phyloP scores from a whole-genome alignment of 2,888 invertebrate species.

The Muscina levida region DNA sequence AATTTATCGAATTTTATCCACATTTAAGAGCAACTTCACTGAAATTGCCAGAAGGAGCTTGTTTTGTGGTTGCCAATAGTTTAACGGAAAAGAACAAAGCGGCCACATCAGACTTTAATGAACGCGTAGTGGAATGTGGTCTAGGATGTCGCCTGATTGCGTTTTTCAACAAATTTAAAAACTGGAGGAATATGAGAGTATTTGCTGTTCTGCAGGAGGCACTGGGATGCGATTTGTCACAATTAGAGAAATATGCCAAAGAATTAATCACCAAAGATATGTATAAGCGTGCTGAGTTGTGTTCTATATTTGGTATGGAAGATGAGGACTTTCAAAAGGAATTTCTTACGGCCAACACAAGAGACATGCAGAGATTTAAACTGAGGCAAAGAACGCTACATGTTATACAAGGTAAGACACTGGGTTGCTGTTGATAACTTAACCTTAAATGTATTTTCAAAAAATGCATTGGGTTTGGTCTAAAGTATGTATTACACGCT shows the following conservation, averaged over 20 bases:
- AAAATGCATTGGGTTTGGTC: no score
- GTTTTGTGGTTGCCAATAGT: conserved; percentile 97
- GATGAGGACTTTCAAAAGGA: conserved; percentile 83
- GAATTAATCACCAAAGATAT: conserved; percentile 83
- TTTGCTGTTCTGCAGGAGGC: conserved; percentile 88
- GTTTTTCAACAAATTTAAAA: conserved; percentile 81
- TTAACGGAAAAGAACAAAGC: conserved; percentile 95
- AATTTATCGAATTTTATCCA: conserved; percentile 96
- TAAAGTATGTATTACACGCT: no score
- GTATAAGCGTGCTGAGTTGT: conserved; percentile 87
- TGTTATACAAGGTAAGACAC: conserved; percentile 89
- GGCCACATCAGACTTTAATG: conserved; percentile 94
- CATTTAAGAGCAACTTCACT: conserved; percentile 86
- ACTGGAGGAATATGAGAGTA: conserved; percentile 84
- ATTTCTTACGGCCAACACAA: conserved; percentile 85
- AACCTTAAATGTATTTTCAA: no score
- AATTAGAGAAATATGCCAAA: conserved; percentile 86
- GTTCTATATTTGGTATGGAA: conserved; percentile 81
- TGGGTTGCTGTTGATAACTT: no score
- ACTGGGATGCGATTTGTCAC: conserved; percentile 83
- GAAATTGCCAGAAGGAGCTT: conserved; percentile 88
- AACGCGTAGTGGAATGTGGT: conserved; percentile 96
- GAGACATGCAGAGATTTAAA: conserved; percentile 85
- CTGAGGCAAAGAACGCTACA: conserved; percentile 93
- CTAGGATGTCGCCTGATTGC: conserved; percentile 91